Conservation (phyloP, 2,113 vertebrate genomes). For the Mirounga angustirostris region DNA sequence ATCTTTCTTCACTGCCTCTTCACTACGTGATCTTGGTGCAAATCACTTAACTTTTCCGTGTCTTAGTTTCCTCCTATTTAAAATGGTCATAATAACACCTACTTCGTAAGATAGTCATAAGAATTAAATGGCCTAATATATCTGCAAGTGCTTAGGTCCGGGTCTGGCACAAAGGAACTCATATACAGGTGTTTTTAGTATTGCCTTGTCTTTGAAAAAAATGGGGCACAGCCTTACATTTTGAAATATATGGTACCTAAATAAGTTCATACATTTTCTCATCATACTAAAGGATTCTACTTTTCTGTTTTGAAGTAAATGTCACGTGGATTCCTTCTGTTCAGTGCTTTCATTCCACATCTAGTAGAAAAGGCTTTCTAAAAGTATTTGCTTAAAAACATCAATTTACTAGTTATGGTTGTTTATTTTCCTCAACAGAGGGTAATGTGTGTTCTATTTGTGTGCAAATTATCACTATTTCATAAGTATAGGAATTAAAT, state of each 20-base stretch:
- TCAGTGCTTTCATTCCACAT: not conserved
- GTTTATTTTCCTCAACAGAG: not conserved
- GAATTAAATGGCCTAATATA: not conserved
- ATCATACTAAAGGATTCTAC: not conserved
- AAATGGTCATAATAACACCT: not conserved
- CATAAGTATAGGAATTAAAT: not conserved
- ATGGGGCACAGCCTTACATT: not conserved
- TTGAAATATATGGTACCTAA: not conserved
- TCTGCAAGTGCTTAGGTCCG: not conserved
- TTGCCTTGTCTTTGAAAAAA: not conserved
- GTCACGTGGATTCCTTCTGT: not conserved
- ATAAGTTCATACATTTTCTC: not conserved
- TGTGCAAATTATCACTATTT: not conserved
- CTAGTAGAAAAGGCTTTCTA: not conserved
- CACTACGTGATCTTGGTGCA: not conserved
- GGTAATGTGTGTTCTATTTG: not conserved
- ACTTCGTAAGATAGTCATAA: not conserved
- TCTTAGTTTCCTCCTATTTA: not conserved
- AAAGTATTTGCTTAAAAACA: not conserved
- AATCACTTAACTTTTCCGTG: not conserved
- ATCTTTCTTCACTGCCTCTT: not conserved
- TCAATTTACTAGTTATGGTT: not conserved
- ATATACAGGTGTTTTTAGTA: not conserved
- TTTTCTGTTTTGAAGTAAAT: not conserved
- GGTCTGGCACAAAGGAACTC: not conserved